Percentiles rank a stretch among this genome's conserved stretches.
Evolutionary conservation across 2,797 vertebrate genomes (phyloP).

Genomic region (Rhadinocentrus ornatus): DNA sequence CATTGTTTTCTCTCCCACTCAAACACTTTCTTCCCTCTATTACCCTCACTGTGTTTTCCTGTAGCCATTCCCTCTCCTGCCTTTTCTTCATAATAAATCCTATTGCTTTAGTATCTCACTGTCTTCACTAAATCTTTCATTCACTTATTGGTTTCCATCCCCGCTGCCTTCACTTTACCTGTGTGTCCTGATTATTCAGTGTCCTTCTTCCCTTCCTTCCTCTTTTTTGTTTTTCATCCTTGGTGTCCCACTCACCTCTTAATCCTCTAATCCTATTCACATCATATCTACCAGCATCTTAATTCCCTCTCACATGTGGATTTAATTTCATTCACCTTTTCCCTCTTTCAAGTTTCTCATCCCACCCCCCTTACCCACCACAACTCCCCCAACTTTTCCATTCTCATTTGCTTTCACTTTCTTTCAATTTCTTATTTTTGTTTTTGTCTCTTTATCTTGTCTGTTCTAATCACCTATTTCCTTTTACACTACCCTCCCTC

Average conservation of each 20-base stretch:
- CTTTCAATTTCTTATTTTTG: conserved; percentile 18
- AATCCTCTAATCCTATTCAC: conserved; percentile 54
- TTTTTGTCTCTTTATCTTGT: conserved; percentile 13
- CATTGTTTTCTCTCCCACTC: conserved; percentile 48
- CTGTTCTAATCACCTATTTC: conserved; percentile 44
- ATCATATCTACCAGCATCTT: conserved; percentile 45
- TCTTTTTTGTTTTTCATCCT: conserved; percentile 17
- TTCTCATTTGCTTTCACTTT: neutral
- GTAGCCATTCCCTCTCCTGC: conserved; percentile 9
- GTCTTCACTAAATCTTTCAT: conserved; percentile 13
- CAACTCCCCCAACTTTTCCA: conserved; percentile 4
- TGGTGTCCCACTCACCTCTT: conserved; percentile 44
- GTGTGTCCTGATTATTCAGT: conserved; percentile 27
- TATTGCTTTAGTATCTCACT: conserved; percentile 11
- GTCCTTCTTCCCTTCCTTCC: conserved; percentile 15
- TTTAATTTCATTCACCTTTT: conserved; percentile 41
- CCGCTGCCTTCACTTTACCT: conserved; percentile 4
- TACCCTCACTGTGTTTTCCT: conserved; percentile 25
- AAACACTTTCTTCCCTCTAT: conserved; percentile 34
- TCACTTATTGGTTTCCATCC: conserved; percentile 15
- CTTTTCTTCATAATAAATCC: conserved; percentile 42
- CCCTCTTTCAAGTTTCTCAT: conserved; percentile 1
- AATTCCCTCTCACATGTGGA: conserved; percentile 45
- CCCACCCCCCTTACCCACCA: conserved; percentile 8
- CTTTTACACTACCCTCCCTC: conserved; percentile 11